Evolutionary conservation across 2,797 vertebrate genomes (phyloP).

Genomic region (Gymnothorax reevesii): DNA sequence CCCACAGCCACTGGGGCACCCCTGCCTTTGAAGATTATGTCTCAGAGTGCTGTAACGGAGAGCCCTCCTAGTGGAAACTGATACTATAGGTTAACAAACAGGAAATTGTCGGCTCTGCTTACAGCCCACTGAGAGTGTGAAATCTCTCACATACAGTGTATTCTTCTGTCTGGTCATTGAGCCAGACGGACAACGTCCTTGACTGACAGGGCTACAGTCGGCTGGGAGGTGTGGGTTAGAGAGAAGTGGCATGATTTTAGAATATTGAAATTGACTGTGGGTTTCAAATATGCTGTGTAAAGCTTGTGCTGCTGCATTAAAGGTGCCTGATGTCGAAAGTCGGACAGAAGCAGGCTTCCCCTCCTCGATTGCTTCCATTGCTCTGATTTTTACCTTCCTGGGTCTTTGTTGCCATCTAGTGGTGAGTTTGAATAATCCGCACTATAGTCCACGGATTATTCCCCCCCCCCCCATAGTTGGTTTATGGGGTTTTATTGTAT

Average conservation of each 20-base stretch:
- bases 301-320: neutral
- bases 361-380: neutral
- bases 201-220: neutral
- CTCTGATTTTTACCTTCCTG: neutral
- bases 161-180: no score
- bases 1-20: no score
- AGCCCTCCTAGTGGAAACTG: neutral
- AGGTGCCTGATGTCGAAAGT: neutral
- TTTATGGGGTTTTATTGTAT: no score
- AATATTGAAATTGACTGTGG: slow-evolving; percentile 1
- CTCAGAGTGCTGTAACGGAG: neutral
- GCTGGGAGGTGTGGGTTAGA: neutral
- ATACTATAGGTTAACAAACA: no score
- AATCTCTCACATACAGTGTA: neutral
- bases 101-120: no score
- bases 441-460: neutral
- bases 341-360: neutral
- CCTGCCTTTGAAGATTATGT: no score
- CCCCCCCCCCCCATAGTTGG: no score
- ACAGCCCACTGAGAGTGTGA: neutral
- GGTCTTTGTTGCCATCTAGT: slow-evolving; percentile 19
- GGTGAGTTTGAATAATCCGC: neutral
- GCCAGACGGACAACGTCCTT: neutral
- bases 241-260: neutral
- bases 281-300: neutral